Percentiles rank a stretch among this genome's conserved stretches.
These are phyloP conservation scores for Drosophila testacea DNA, from an alignment of 2,888 invertebrate species.

Conservation along the genomic window DNA sequence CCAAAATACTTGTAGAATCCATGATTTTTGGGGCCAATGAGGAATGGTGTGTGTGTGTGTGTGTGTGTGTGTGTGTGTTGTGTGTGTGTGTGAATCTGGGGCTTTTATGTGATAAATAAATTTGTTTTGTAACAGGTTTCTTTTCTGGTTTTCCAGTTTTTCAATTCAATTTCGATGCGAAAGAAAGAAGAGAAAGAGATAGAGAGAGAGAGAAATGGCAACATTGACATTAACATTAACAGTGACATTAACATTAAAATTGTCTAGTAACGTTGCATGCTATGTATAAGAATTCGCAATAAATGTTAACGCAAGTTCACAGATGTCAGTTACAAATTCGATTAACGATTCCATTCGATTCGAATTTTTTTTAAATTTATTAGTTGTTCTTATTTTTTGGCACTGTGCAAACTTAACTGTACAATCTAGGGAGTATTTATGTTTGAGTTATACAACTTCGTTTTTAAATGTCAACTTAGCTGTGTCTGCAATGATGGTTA, in stretches of 20 bases:
- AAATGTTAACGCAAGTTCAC: constrained; percentile 23
- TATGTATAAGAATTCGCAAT: background rate
- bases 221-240: constrained; percentile 11
- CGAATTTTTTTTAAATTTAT: background rate
- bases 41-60: background rate
- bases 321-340: background rate
- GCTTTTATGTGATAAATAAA: background rate
- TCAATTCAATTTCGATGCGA: background rate
- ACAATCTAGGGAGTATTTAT: background rate
- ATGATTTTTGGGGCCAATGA: constrained; percentile 19
- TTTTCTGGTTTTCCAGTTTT: constrained; percentile 9
- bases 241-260: constrained; percentile 10
- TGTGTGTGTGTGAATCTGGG: background rate
- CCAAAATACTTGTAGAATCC: constrained; percentile 15
- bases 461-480: constrained; percentile 58
- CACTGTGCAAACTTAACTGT: background rate
- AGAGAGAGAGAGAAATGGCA: background rate
- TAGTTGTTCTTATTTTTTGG: background rate
- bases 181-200: background rate
- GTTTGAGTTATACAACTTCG: constrained; percentile 19
- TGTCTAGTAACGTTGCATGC: constrained; percentile 3
- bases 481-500: constrained; percentile 57
- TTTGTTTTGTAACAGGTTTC: constrained; percentile 13
- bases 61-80: background rate
- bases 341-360: background rate